Base-by-base conservation (phyloP, 2,888 invertebrate genomes). In the Drosophila suboccidentalis region DNA sequence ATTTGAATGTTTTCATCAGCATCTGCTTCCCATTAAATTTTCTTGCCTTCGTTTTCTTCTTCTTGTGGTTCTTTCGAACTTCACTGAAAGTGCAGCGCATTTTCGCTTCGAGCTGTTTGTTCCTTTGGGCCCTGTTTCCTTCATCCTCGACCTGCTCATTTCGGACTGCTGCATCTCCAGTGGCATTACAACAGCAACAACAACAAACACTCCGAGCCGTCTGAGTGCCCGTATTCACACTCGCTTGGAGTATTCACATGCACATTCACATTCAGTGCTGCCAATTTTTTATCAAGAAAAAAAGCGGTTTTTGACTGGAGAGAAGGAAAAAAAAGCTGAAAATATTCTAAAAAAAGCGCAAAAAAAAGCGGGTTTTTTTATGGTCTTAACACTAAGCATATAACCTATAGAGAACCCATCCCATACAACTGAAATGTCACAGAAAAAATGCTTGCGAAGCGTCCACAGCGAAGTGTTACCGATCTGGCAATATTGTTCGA, bases 81-180 rank as follows among this genome's bases (percentile, higher is more conserved):
- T 32, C 46, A 51, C 55, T 47, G 46, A 49, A 59, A 68, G 59
- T 62, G 72, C 68, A 72, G 72, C 58, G 76, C 51, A 68, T 68
- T 62, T 57, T 53, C 62, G 55, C 72, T 65, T 68, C 49, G 64
- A 53, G 72, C 60, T 77, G 72, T 54, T 58, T 75, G 54, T 75
- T 55, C 11, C 26, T 75, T 49, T 29, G 62, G 57, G 55, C 44
- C 38, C 32, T 55, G 61, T 70, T 51, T 44, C 46, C 43, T 36
- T 57, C 54, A 41, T 41, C 26, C 57, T 57, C 74, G 68, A 68
- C 59, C 73, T 61, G 74, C 70, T 60, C 60, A 44, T 41, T 43
- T 54, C 17, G 38, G 47, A 65, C 17, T 64, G 58, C 55, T 43
- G 62, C 63, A 54, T 17, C 47, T 64, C 9, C 36, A 44, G 44